Evolutionary conservation across 1,140 invertebrate genomes (phyloP).

Genomic region (Anagrus nilaparvatae): DNA sequence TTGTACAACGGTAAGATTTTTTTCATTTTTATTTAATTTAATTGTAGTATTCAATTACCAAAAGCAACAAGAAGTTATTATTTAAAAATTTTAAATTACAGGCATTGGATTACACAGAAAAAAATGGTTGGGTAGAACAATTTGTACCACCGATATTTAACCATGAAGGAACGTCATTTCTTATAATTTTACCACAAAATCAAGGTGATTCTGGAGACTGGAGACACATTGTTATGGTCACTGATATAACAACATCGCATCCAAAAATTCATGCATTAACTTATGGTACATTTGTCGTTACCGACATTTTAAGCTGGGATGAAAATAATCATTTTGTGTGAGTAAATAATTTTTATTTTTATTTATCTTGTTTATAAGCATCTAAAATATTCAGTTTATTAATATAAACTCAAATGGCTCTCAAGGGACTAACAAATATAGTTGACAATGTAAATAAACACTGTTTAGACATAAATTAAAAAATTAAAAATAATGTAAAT

Average conservation of each 20-base stretch:
- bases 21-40: too few relatives aligned
- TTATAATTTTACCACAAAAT: constrained; percentile 52
- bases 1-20: constrained; percentile 40
- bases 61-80: too few relatives aligned
- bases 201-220: constrained; percentile 49
- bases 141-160: constrained; percentile 50
- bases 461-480: too few relatives aligned
- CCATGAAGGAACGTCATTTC: constrained; percentile 43
- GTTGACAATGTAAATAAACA: too few relatives aligned
- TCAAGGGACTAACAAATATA: too few relatives aligned
- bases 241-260: constrained; percentile 25
- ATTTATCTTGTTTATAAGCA: too few relatives aligned
- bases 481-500: too few relatives aligned
- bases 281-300: constrained; percentile 64
- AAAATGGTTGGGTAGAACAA: constrained; percentile 62
- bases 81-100: constrained; percentile 18
- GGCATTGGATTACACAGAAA: constrained; percentile 32
- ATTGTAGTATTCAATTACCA: too few relatives aligned
- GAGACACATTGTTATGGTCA: constrained; percentile 55
- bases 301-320: constrained; percentile 70
- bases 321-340: constrained; percentile 53
- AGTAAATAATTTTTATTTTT: constrained; percentile 27
- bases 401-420: too few relatives aligned
- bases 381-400: too few relatives aligned
- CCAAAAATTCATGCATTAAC: constrained; percentile 50